Evolutionary conservation across 2,888 invertebrate species (phyloP).

Genomic region (Monoplex corrugatus): DNA sequence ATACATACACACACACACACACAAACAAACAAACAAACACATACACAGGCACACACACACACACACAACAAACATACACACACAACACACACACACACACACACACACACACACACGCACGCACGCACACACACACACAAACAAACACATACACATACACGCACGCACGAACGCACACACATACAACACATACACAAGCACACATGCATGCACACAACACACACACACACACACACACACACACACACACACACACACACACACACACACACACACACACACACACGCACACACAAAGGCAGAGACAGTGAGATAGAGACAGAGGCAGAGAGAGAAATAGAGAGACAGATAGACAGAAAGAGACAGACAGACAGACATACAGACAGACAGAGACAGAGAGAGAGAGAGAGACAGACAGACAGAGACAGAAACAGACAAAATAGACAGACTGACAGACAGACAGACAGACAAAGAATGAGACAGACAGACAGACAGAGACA

Average conservation of each 20-base stretch:
- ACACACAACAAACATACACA: neutral
- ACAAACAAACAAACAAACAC: neutral
- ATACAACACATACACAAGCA: neutral
- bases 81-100: conserved; percentile 17
- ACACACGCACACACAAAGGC: neutral
- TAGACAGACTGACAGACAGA: neutral
- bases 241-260: conserved; percentile 17
- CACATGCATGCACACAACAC: neutral
- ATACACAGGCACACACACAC: neutral
- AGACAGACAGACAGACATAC: neutral
- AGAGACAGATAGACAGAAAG: neutral
- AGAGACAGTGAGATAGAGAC: neutral
- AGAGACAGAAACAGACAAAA: neutral
- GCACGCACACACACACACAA: neutral
- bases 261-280: conserved; percentile 1
- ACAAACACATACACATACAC: no score
- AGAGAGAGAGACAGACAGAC: neutral
- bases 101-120: neutral
- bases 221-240: neutral
- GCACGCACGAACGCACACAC: no score
- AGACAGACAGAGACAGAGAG: neutral
- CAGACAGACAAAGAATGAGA: neutral
- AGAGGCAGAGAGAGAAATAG: neutral
- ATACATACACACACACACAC: no score
- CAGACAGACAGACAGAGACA: neutral